A percentile compares a stretch with the other conserved stretches of the same genome.
phyloP scores from a whole-genome alignment of 2,113 vertebrate genomes.

The Cyprinodon tularosa region DNA sequence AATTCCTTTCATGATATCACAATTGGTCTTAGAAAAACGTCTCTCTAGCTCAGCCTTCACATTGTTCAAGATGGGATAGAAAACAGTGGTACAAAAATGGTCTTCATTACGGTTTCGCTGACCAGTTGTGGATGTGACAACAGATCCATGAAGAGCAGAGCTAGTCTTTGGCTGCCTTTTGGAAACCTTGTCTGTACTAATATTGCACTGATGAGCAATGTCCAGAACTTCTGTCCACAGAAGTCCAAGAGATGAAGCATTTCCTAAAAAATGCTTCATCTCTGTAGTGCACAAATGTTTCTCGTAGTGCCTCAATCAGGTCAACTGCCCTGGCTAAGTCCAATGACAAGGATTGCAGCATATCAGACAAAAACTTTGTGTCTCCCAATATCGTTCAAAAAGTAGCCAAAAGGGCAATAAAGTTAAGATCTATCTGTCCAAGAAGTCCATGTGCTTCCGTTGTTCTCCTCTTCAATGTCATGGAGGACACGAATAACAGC shows the following conservation, averaged over 20 bases:
- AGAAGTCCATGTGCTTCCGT: background rate
- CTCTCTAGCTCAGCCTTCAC: no score
- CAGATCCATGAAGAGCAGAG: background rate
- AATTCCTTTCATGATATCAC: no score
- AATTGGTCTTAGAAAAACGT: no score
- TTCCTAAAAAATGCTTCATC: background rate
- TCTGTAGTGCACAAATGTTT: background rate
- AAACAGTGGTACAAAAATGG: background rate
- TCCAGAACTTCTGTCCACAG: background rate
- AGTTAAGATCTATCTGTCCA: background rate
- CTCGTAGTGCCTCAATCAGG: background rate
- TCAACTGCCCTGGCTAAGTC: constrained; percentile 2
- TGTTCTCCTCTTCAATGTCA: constrained; percentile 8
- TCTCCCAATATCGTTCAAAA: background rate
- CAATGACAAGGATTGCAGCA: background rate
- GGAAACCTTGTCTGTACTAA: background rate
- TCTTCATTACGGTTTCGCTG: background rate
- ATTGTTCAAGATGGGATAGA: background rate
- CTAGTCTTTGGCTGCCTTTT: background rate
- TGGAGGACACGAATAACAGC: background rate
- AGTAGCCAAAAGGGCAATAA: background rate
- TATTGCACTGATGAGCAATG: constrained; percentile 1
- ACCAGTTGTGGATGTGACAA: background rate
- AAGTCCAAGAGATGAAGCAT: no score
- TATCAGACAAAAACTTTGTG: background rate